Evolutionary conservation across 2,888 invertebrate species (phyloP), one percentile per base, ranked within the genome.

Genomic region (Coelinius sp.): DNA sequence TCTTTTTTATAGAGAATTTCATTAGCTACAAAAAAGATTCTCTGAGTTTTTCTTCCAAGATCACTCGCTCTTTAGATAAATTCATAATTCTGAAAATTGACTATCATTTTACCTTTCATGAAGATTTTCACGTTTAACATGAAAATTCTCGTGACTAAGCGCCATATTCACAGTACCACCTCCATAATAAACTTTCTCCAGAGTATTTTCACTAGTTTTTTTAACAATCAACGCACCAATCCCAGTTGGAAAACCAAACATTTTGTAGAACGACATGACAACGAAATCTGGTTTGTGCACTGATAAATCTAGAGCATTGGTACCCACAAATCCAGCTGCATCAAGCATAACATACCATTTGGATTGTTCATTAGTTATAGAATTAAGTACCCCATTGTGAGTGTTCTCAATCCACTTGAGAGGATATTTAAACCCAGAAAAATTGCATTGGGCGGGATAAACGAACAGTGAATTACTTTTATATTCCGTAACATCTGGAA

Each of bases 221-320:
- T 90, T 92, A 0, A 98, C 93, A 69, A 98, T 84, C 20, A 98
- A 86, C 10, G 96, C 97, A 31, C 98, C 99, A 17, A 98, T 89
- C 2, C 99, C 99, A 65, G 98, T 98, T 0, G 99, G 99, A 87
- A 94, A 98, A 20, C 95, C 95, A 89, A 99, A 98, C 82, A 99
- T 94, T 90, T 98, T 99, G 89, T 99, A 99, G 89, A 99, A 99
- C 0, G 98, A 98, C 17, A 99, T 71, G 70, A 93, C 92, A 0
- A 98, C 92, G 90, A 97, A 99, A 88, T 99, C 97, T 2, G 98
- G 96, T 76, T 93, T 91, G 72, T 89, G 89, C 64, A 83, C 80
- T 0, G 91, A 89, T 70, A 99, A 89, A 89, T 98, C 93, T 66
- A 99, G 88, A 68, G 89, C 89, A 85, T 92, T 95, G 14, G 96